Evolutionary conservation across 2,113 vertebrate species (phyloP).

Genomic region (Toxotes chatareus): DNA sequence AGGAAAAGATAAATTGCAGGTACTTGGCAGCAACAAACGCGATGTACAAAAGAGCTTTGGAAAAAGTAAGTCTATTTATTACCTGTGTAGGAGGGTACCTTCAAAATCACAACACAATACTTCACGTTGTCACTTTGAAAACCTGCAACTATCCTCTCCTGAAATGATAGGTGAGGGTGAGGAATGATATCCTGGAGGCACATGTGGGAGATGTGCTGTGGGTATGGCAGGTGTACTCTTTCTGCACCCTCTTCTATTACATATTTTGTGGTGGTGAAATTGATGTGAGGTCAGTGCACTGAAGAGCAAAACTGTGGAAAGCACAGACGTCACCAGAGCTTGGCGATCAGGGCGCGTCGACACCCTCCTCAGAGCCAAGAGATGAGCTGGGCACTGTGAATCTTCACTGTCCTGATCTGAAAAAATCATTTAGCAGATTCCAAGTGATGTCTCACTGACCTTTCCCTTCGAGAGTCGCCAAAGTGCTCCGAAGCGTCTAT

Average conservation of each 20-base stretch:
- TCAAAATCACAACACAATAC: slow-evolving; percentile 34
- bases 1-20: slow-evolving; percentile 36
- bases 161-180: slow-evolving; percentile 62
- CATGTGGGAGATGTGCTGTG: slow-evolving; percentile 4
- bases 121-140: slow-evolving; percentile 62
- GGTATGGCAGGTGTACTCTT: slow-evolving; percentile 40
- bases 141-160: slow-evolving; percentile 45
- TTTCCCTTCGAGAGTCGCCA: slow-evolving; percentile 19
- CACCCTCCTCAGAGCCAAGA: slow-evolving; percentile 21
- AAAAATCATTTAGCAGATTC: slow-evolving; percentile 42
- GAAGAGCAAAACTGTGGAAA: slow-evolving; percentile 50
- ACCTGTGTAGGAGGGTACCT: slow-evolving; percentile 22
- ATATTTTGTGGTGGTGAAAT: slow-evolving; percentile 25
- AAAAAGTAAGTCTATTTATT: slow-evolving; percentile 38
- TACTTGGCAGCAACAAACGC: slow-evolving; percentile 23
- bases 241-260: slow-evolving; percentile 17
- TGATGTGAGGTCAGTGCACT: slow-evolving; percentile 41
- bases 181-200: slow-evolving; percentile 58
- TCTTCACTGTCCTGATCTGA: slow-evolving; percentile 7
- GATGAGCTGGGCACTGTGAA: slow-evolving; percentile 21
- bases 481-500: slow-evolving; percentile 25
- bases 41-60: slow-evolving; percentile 23
- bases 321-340: slow-evolving; percentile 43
- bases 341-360: neutral
- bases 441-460: slow-evolving; percentile 6